Percentiles rank a stretch among this genome's conserved stretches.
phyloP scores from a whole-genome alignment of 1,140 invertebrate species.

The Branchinecta lynchi region DNA sequence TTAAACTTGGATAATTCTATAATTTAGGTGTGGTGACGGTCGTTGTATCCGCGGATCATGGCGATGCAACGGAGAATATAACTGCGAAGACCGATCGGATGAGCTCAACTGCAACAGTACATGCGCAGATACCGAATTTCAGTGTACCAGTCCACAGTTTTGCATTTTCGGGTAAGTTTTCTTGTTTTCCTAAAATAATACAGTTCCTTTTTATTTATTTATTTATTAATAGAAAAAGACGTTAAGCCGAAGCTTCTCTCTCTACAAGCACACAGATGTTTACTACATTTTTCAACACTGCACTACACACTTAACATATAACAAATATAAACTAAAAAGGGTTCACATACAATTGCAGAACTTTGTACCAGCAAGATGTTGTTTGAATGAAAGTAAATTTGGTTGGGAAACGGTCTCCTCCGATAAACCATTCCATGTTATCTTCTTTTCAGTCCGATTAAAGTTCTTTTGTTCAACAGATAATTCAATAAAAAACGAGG shows the following conservation, averaged over 20 bases:
- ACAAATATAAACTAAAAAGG: no score
- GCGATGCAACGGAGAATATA: conserved; percentile 49
- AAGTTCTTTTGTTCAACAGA: no score
- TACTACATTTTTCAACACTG: no score
- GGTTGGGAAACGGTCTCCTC: no score
- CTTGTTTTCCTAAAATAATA: background rate
- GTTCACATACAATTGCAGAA: no score
- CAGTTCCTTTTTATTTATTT: conserved; percentile 15
- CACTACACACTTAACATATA: no score
- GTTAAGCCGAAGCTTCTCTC: no score
- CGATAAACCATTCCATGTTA: no score
- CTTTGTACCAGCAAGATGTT: no score
- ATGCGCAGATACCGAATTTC: conserved; percentile 36
- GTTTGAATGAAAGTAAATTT: no score
- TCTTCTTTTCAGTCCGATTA: background rate
- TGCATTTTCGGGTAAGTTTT: conserved; percentile 37
- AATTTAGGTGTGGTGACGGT: conserved; percentile 35
- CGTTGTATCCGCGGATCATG: conserved; percentile 40
- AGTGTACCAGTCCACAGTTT: conserved; percentile 38
- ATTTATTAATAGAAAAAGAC: background rate
- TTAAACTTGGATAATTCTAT: background rate
- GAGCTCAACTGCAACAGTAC: conserved; percentile 39
- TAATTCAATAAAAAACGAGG: no score
- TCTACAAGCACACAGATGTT: no score
- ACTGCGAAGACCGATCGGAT: conserved; percentile 44